Base-by-base conservation (phyloP, 2,113 vertebrate species). In the Pterocles burchelli region DNA sequence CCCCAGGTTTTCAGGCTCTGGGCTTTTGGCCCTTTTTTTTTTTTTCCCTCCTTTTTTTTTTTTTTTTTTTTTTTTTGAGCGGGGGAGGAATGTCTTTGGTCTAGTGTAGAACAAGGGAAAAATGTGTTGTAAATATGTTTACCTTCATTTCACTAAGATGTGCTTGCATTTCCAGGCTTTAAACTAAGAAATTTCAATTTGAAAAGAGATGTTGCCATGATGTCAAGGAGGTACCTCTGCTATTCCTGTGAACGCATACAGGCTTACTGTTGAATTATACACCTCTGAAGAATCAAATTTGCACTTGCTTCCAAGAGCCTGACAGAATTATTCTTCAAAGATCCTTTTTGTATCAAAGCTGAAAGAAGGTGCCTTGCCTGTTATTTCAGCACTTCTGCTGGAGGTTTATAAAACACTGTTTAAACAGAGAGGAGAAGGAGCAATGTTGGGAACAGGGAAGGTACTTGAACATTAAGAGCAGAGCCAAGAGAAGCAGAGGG, bases 271-370 rank as follows among this genome's bases (percentile, higher is more conserved):
- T 82, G 58, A 79, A 74, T 93, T 83, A 15, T 9, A 38, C 22
- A 41, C 88, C 59, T 89, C 78, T 93, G 75, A 96, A 93, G 75
- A 83, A 92, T 85, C 59, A 77, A 76, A 93, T 95, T 96, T 85
- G 31, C 90, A 58, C 82, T 94, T 93, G 36, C 59, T 83, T 90
- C 78, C 85, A 63, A 88, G 45, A 88, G 45, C 70, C 49, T 57
- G 45, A n/a, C 41, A n/a, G 51, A 91, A 91, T 80, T 88, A 61
- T 61, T 88, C 94, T 94, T 95, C 92, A 94, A 91, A 95, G 95
- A 33, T 76, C 29, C 62, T 73, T 83, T 80, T 46, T 58, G 41
- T 59, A 73, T 90, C 31, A 80, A 83, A 95, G 83, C 77, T 61
- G 52, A 48, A 54, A 65, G 71, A 88, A 75, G 41, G 45, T 48